Evolutionary conservation across 2,113 vertebrate genomes (phyloP).

Genomic region (Percopsis transmontana): DNA sequence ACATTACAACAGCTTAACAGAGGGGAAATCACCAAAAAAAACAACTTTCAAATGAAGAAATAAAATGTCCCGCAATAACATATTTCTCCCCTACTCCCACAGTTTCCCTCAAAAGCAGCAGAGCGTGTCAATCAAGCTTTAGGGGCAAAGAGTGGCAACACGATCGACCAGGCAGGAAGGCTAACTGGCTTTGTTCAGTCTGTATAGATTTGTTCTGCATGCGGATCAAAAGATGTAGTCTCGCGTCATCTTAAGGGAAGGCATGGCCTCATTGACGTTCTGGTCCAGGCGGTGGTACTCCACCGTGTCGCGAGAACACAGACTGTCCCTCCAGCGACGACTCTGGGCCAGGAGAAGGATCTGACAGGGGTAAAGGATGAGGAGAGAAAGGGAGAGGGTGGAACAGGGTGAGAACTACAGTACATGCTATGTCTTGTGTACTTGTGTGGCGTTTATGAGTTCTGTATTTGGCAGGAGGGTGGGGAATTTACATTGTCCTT

Average conservation of each 20-base stretch:
- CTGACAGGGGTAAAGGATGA: no score
- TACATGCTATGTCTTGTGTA: no score
- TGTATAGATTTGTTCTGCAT: neutral
- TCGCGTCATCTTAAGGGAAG: constrained; percentile 94
- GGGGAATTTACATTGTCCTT: no score
- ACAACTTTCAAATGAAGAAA: constrained; percentile 4
- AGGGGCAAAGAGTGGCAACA: constrained; percentile 25
- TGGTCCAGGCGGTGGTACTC: constrained; percentile 94
- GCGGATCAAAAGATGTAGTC: constrained; percentile 90
- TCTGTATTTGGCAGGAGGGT: no score
- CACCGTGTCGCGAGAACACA: constrained; percentile 88
- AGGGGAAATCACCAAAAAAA: constrained; percentile 6
- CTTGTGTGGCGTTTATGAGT: no score
- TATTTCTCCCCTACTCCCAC: constrained; percentile 9
- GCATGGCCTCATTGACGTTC: constrained; percentile 95
- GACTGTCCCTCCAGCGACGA: constrained; percentile 89
- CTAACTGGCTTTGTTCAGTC: constrained; percentile 19
- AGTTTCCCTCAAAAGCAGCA: constrained; percentile 20
- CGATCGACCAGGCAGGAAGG: constrained; percentile 4
- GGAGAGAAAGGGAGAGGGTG: constrained; percentile 22
- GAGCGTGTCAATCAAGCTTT: constrained; percentile 27
- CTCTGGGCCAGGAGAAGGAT: constrained; percentile 90
- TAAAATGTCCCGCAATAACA: neutral
- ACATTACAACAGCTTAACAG: constrained; percentile 12
- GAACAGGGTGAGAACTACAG: neutral